Evolutionary conservation across 30 jellyfish, hydroid and myxozoan genomes (phyloP), one percentile per base, ranked within the genome.

Genomic region (Euphysa ruthae): DNA sequence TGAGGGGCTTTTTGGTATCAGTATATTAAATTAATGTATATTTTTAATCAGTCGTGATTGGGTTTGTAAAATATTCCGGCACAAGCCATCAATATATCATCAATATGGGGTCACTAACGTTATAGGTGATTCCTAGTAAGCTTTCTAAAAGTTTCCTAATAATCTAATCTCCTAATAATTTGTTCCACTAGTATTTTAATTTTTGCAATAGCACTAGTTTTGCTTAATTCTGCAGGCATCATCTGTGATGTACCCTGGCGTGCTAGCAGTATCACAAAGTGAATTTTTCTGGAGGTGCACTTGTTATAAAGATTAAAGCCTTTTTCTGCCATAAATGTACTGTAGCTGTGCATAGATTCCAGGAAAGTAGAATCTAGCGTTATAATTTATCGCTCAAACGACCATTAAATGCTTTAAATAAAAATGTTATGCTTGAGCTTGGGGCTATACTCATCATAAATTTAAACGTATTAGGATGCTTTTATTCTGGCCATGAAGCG

Each of bases 11-110:
- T n/a, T n/a, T n/a, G n/a, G n/a, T n/a, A n/a, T n/a, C n/a, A n/a
- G n/a, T n/a, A n/a, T n/a, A n/a, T n/a, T n/a, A n/a, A n/a, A n/a
- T n/a, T n/a, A n/a, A n/a, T n/a, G n/a, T n/a, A n/a, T n/a, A n/a
- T n/a, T n/a, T n/a, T n/a, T n/a, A n/a, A n/a, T n/a, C n/a, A n/a
- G n/a, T n/a, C n/a, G n/a, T n/a, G n/a, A 38, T 38, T 38, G 52
- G 52, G n/a, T n/a, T 8, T 38, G n/a, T 38, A 8, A 8, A n/a
- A 8, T 12, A 38, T 38, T 38, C 14, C 81, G 22, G 78, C 50
- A 50, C 81, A 68, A 68, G 1, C 75, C 21, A 50, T 68, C n/a
- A 68, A 64, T 21, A 68, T 68, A 43, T 68, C 73, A 21, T 68
- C 23, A 6, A 28, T 28, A 23, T 68, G 81, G 10, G 81, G 81